Base-by-base conservation (phyloP, 2,888 invertebrate genomes). In the Notodonta ziczac region DNA sequence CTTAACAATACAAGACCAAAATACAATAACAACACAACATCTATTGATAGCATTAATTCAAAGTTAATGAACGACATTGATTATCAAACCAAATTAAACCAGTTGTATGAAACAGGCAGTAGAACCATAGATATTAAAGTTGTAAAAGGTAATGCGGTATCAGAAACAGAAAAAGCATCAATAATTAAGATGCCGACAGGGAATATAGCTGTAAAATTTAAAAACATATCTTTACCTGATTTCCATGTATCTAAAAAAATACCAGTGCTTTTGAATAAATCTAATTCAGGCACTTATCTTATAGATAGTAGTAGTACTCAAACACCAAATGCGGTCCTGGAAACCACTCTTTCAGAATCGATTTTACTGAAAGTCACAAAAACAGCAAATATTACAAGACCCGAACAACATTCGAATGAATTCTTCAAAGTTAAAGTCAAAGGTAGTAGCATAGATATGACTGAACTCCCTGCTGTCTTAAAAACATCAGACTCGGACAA, bases 401-500 rank as follows among this genome's bases (percentile, higher is more conserved):
- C 35, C 12, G 32, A 53, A 4, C 5, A 0, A 40, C 12, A 16
- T n/a, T 4, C 42, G 16, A 32, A 70, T 39, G 57, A 73, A 13
- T 57, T 77, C 32, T 80, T 71, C 39, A 78, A 76, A 69, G 63
- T 89, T 10, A 81, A 67, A 72, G 65, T 87, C 44, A 77, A 73
- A 61, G 73, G 73, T 32, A 54, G 67, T 24, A 58, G 74, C 12
- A 66, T 69, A 42, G 56, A 65, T 54, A 62, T 78, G 51, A 39
- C 65, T 16, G 74, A 82, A 42, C 66, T 78, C 42, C 79, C 85
- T 9, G 82, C 81, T 24, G 69, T 87, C 16, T 70, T 90, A 60
- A 82, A 81, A 72, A 51, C 58, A 10, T 87, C 86, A n/a, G 16
- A 66, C 55, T 89, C 89, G 6, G 67, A 76, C 2, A 88, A 87